These are phyloP conservation scores for Psammodynastes pulverulentus DNA, from an alignment of 2,113 vertebrate species.

Conservation along the genomic window DNA sequence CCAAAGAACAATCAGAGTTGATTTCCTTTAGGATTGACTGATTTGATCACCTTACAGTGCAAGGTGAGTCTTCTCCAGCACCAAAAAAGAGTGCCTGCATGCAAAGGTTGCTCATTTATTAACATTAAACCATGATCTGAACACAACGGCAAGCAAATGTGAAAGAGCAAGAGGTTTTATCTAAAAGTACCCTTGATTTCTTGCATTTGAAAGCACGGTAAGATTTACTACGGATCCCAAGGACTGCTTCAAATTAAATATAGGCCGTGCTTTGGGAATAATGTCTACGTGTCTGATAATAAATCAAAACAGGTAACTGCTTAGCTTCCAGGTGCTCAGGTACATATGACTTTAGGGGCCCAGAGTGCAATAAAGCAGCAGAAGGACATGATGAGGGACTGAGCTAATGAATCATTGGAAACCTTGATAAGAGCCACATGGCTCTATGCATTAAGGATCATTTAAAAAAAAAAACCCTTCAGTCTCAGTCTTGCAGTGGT, in stretches of 20 bases:
- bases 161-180: background rate
- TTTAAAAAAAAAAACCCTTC: background rate
- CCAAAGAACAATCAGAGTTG: background rate
- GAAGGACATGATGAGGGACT: background rate
- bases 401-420: background rate
- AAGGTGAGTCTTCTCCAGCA: background rate
- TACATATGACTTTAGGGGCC: background rate
- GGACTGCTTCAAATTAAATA: background rate
- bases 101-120: background rate
- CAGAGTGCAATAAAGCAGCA: background rate
- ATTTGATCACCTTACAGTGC: background rate
- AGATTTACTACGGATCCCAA: background rate
- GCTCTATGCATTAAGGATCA: background rate
- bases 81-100: background rate
- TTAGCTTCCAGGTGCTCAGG: background rate
- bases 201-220: background rate
- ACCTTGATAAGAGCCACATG: background rate
- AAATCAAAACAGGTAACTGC: background rate
- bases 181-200: background rate
- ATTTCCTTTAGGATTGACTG: background rate
- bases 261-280: background rate
- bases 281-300: background rate
- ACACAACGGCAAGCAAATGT: too few species aligned
- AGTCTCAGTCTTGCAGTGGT: background rate
- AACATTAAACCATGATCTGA: background rate